These are phyloP conservation scores for Clarias pachynema DNA, from an alignment of 2,797 vertebrate genomes.

Conservation along the genomic window DNA sequence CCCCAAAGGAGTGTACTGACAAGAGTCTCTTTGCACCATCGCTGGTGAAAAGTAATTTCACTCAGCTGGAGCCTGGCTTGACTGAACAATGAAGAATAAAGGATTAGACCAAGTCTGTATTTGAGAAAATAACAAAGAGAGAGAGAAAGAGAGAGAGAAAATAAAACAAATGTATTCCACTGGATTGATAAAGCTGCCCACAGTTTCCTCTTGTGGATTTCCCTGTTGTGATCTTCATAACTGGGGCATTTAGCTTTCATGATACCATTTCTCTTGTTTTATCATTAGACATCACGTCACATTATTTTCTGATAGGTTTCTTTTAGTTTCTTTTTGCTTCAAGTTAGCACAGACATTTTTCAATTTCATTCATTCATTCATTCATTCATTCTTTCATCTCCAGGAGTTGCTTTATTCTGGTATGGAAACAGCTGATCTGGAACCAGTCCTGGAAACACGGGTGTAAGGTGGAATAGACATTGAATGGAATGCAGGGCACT, in stretches of 20 bases:
- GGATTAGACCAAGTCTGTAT: constrained; percentile 77
- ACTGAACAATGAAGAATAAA: constrained; percentile 71
- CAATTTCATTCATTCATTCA: not conserved
- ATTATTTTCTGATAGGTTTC: constrained; percentile 65
- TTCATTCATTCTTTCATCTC: not conserved
- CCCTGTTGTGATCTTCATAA: constrained; percentile 72
- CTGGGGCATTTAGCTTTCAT: constrained; percentile 69
- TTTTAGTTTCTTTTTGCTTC: constrained; percentile 52
- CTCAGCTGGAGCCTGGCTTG: constrained; percentile 70
- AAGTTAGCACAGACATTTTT: constrained; percentile 47
- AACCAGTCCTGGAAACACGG: not conserved
- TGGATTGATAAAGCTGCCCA: constrained; percentile 54
- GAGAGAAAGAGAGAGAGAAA: constrained; percentile 52
- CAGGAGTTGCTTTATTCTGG: not conserved
- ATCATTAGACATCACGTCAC: constrained; percentile 76
- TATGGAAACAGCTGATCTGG: not conserved
- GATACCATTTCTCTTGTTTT: constrained; percentile 66
- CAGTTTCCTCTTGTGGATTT: constrained; percentile 63
- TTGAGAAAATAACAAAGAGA: constrained; percentile 59
- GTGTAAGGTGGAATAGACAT: not conserved
- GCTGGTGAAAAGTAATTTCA: constrained; percentile 77
- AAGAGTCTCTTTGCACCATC: constrained; percentile 68
- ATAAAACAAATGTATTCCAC: constrained; percentile 31
- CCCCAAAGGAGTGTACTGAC: constrained; percentile 70
- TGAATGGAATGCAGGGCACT: not conserved